phyloP scores from a whole-genome alignment of 2,797 vertebrate genomes.

The Poeciliopsis paucimaculata region DNA sequence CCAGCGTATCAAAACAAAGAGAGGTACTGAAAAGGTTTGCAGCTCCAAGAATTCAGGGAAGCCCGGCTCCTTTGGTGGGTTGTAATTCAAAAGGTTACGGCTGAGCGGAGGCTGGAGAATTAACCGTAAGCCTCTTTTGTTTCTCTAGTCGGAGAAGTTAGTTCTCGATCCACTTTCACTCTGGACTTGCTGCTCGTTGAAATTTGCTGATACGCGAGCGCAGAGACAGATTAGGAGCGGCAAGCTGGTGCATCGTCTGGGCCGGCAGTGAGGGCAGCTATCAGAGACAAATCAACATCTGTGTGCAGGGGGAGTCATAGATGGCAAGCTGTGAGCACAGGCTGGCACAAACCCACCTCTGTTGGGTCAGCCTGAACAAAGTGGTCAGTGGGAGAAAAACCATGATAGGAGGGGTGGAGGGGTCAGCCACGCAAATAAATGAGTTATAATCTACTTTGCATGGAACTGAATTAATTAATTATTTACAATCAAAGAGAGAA shows the following conservation, averaged over 20 bases:
- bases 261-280: not conserved
- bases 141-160: not conserved
- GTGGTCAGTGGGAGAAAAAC: not conserved
- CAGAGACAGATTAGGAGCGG: not conserved
- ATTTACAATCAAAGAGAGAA: not conserved
- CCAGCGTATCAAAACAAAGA: not conserved
- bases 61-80: not conserved
- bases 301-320: not conserved
- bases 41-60: not conserved
- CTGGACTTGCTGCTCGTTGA: not conserved
- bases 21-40: not conserved
- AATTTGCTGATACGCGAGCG: not conserved
- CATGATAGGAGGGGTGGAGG: not conserved
- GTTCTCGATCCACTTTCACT: not conserved
- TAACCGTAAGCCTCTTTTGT: not conserved
- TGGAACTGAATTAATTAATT: not conserved
- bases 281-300: slow-evolving; percentile 2
- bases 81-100: not conserved
- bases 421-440: not conserved
- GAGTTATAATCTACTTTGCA: not conserved
- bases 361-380: slow-evolving; percentile 4
- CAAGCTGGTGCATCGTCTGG: not conserved
- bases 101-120: not conserved
- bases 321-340: not conserved
- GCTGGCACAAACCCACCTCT: slow-evolving; percentile 6